Evolutionary conservation across 2,888 invertebrate genomes (phyloP).

Genomic region (Beris chalybata): DNA sequence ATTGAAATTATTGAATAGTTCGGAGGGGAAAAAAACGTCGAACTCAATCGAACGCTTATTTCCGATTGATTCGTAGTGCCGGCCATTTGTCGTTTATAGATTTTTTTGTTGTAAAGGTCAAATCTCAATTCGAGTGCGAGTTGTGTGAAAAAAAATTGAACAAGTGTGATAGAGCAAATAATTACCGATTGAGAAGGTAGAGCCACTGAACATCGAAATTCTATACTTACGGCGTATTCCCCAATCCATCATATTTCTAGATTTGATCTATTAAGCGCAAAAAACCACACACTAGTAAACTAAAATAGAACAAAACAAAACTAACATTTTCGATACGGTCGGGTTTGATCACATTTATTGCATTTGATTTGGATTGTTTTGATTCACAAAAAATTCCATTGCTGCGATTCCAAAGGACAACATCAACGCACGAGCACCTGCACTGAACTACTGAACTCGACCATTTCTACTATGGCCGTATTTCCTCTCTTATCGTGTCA

Average conservation of each 20-base stretch:
- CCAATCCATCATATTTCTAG: constrained; percentile 69
- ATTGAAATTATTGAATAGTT: not conserved
- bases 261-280: constrained; percentile 14
- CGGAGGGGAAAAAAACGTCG: not conserved
- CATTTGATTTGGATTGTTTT: constrained; percentile 4
- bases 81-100: constrained; percentile 27
- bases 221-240: constrained; percentile 70
- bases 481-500: constrained; percentile 24
- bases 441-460: constrained; percentile 22
- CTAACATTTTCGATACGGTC: not conserved
- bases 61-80: not conserved
- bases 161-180: constrained; percentile 7
- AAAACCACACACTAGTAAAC: not conserved
- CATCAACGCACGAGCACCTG: constrained; percentile 29
- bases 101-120: constrained; percentile 26
- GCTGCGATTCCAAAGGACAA: constrained; percentile 8
- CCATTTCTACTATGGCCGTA: too few relatives aligned
- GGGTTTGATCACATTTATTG: constrained; percentile 5
- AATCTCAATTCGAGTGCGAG: not conserved
- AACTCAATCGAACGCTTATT: too few relatives aligned
- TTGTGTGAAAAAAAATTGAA: constrained; percentile 10
- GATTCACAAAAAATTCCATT: not conserved
- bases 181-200: not conserved
- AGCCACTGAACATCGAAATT: constrained; percentile 14
- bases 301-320: constrained; percentile 2